Evolutionary conservation across 2,888 invertebrate species (phyloP).

Genomic region (Gnatocerus cornutus): DNA sequence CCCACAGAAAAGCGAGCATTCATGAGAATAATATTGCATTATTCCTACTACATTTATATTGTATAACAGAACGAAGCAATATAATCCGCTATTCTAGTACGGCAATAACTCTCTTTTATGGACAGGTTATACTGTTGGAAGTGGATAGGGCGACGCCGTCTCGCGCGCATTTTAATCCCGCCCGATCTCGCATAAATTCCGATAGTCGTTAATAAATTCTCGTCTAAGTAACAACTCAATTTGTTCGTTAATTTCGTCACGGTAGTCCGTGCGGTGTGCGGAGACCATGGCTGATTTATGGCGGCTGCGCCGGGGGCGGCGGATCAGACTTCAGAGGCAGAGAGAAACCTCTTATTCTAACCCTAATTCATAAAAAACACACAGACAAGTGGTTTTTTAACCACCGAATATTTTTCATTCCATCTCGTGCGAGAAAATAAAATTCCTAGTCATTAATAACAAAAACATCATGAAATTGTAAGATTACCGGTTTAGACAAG

Average conservation of each 20-base stretch:
- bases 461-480: too few relatives aligned
- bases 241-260: slow-evolving; percentile 62
- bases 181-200: slow-evolving; percentile 56
- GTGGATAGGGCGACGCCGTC: slow-evolving; percentile 53
- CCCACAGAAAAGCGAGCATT: slow-evolving; percentile 30
- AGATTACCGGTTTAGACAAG: too few relatives aligned
- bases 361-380: too few relatives aligned
- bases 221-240: slow-evolving; percentile 59
- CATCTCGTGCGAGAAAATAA: not conserved
- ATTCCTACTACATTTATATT: slow-evolving; percentile 55
- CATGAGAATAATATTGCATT: slow-evolving; percentile 49
- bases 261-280: slow-evolving; percentile 47
- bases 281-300: slow-evolving; percentile 48
- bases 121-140: slow-evolving; percentile 55
- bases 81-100: slow-evolving; percentile 54
- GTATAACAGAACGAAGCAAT: slow-evolving; percentile 54
- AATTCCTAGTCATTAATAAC: too few relatives aligned
- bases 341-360: not conserved
- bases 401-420: too few relatives aligned
- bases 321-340: not conserved
- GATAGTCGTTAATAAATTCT: slow-evolving; percentile 59
- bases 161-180: slow-evolving; percentile 58
- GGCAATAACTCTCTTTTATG: slow-evolving; percentile 58
- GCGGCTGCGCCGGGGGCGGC: not conserved
- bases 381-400: too few relatives aligned